Evolutionary conservation across 1,140 invertebrate genomes (phyloP).

Genomic region (Plutomurus gul): DNA sequence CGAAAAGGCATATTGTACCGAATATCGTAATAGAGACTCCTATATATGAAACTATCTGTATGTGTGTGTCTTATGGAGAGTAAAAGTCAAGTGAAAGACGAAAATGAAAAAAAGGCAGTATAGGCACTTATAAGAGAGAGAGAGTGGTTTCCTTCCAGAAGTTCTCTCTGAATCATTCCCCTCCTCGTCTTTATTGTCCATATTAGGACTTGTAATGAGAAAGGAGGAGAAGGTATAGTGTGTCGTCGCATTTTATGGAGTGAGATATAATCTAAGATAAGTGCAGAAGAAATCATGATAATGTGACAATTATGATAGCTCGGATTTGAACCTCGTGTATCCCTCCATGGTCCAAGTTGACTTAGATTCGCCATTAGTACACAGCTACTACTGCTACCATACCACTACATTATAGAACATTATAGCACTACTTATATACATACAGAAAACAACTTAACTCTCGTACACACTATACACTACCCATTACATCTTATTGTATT

Average conservation of each 20-base stretch:
- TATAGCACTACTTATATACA: too few relatives aligned
- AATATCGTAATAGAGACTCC: too few relatives aligned
- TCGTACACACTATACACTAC: too few relatives aligned
- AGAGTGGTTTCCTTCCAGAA: neutral
- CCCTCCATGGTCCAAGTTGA: neutral
- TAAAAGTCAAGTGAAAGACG: neutral
- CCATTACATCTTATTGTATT: too few relatives aligned
- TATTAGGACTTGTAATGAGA: neutral
- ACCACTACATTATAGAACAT: neutral
- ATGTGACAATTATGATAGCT: slow-evolving; percentile 17
- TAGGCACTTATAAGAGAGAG: neutral
- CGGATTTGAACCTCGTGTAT: neutral
- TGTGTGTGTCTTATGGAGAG: too few relatives aligned
- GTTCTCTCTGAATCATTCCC: neutral
- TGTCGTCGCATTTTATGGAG: neutral
- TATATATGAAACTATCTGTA: neutral
- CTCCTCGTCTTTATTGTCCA: neutral
- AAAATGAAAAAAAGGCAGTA: neutral
- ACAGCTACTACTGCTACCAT: neutral
- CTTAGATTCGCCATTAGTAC: neutral
- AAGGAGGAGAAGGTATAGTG: neutral
- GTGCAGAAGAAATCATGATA: slow-evolving; percentile 31
- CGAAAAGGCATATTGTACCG: too few relatives aligned
- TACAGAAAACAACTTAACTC: too few relatives aligned
- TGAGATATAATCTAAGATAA: slow-evolving; percentile 11